A percentile compares a stretch with the other conserved stretches of the same genome.
phyloP scores from a whole-genome alignment of 2,888 invertebrate genomes.

The Dryocosmus kuriphilus region DNA sequence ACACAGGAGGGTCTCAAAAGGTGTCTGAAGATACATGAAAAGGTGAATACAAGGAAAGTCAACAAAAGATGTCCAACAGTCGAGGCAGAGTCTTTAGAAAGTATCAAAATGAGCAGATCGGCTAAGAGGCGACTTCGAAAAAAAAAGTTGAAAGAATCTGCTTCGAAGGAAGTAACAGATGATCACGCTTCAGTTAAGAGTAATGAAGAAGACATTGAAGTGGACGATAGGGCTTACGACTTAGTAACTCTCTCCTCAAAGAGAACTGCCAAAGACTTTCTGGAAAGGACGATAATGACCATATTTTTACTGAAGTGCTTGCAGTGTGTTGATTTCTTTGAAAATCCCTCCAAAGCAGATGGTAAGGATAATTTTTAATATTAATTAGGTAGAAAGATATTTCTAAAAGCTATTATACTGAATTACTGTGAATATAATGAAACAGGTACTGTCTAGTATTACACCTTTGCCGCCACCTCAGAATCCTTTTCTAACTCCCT shows the following conservation, averaged over 20 bases:
- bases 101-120: conserved; percentile 58
- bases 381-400: neutral
- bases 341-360: conserved; percentile 43
- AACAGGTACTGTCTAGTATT: too few species aligned
- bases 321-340: conserved; percentile 80
- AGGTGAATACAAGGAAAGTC: conserved; percentile 46
- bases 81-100: neutral
- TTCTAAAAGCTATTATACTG: too few species aligned
- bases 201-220: conserved; percentile 65
- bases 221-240: conserved; percentile 80
- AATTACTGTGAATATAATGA: too few species aligned
- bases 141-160: conserved; percentile 63
- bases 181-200: conserved; percentile 64
- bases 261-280: conserved; percentile 80
- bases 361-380: conserved; percentile 50
- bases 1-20: conserved; percentile 83
- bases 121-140: conserved; percentile 65
- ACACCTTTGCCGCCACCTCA: too few species aligned
- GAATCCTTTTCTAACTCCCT: too few species aligned
- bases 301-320: conserved; percentile 86
- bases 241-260: conserved; percentile 83
- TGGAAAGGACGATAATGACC: conserved; percentile 88
- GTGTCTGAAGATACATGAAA: conserved; percentile 75
- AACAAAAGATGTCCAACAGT: conserved; percentile 46
- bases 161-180: conserved; percentile 67